Conservation (phyloP, 2,797 vertebrate species). For the Octomys mimax region DNA sequence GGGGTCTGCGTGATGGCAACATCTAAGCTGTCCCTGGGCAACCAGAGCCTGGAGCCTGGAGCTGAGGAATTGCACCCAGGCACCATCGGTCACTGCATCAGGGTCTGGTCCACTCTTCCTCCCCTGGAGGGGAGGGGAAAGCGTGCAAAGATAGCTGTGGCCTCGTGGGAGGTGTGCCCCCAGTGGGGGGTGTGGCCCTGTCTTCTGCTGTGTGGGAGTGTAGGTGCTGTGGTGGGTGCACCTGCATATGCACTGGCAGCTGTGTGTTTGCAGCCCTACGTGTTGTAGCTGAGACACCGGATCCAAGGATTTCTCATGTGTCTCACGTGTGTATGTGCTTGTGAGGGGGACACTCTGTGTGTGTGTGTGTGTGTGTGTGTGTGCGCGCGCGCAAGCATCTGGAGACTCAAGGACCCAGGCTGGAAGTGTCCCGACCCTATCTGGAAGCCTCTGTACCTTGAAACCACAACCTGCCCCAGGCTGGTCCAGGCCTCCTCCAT, state of each 20-base stretch:
- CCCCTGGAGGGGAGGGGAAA: neutral
- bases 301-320: neutral
- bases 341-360: no score
- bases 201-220: neutral
- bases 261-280: neutral
- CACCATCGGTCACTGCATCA: neutral
- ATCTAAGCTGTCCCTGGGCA: neutral
- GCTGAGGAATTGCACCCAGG: neutral
- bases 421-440: rapidly evolving
- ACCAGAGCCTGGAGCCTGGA: neutral
- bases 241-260: neutral
- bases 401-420: neutral
- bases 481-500: neutral
- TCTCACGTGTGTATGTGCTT: no score
- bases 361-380: neutral
- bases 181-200: no score
- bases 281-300: neutral
- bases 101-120: neutral
- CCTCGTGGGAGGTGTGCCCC: neutral
- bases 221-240: neutral
- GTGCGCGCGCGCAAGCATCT: no score
- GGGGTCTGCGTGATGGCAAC: neutral
- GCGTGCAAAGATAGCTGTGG: neutral
- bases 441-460: neutral
- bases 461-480: rapidly evolving